Percentiles rank a stretch among this genome's conserved stretches.
phyloP scores from a whole-genome alignment of 2,888 invertebrate genomes.

The Drosophila aldrichi region DNA sequence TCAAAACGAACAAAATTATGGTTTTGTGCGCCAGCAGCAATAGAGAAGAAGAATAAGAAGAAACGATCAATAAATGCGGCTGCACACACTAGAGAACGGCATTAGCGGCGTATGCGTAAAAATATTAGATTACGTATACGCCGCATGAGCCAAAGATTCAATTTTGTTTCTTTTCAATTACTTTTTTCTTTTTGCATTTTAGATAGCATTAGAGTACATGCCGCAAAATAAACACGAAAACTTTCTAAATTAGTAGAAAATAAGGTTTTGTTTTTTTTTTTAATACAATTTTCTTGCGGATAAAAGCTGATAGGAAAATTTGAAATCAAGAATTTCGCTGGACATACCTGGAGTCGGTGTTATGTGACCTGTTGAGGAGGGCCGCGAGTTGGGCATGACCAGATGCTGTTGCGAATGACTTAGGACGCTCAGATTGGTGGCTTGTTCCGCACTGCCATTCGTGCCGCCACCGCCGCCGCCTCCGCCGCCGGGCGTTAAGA shows the following conservation, averaged over 20 bases:
- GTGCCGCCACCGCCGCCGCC: conserved; percentile 64
- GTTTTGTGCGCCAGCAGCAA: conserved; percentile 22
- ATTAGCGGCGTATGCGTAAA: conserved; percentile 64
- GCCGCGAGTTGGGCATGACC: conserved; percentile 86
- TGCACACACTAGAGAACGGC: conserved; percentile 1
- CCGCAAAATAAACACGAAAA: conserved; percentile 42
- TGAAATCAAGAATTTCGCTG: neutral
- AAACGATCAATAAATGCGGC: conserved; percentile 7
- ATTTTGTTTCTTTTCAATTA: conserved; percentile 2
- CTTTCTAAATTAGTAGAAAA: conserved; percentile 48
- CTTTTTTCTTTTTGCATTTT: neutral
- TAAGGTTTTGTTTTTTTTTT: conserved; percentile 24
- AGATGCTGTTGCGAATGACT: conserved; percentile 86
- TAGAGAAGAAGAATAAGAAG: neutral
- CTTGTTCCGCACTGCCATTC: conserved; percentile 77
- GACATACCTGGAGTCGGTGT: conserved; percentile 87
- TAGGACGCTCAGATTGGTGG: conserved; percentile 86
- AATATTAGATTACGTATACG: conserved; percentile 64
- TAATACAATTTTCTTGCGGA: conserved; percentile 29
- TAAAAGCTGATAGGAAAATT: conserved; percentile 8
- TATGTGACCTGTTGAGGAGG: conserved; percentile 87
- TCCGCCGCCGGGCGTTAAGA: conserved; percentile 49
- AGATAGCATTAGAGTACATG: conserved; percentile 61
- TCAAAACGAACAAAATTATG: conserved; percentile 48
- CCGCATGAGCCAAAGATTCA: conserved; percentile 21